Conservation (phyloP, 2,797 vertebrate species). For the Glyptemys insculpta region DNA sequence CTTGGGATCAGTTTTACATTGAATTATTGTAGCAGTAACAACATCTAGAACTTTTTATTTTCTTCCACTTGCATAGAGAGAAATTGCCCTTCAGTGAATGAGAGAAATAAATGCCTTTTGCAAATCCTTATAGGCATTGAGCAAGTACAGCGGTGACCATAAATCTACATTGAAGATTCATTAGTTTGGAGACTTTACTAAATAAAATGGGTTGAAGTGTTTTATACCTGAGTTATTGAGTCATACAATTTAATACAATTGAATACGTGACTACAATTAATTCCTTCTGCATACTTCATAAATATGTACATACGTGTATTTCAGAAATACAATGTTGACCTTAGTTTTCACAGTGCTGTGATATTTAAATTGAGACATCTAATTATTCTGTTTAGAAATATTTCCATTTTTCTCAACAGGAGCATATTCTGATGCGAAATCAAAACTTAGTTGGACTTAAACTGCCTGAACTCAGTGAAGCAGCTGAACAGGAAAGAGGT, state of each 20-base stretch:
- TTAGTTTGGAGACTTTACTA: neutral
- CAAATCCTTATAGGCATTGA: neutral
- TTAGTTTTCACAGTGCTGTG: neutral
- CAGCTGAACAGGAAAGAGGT: slow-evolving; percentile 96
- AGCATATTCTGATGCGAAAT: slow-evolving; percentile 95
- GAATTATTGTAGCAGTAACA: neutral
- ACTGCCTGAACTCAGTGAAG: slow-evolving; percentile 95
- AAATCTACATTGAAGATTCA: neutral
- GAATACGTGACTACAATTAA: neutral
- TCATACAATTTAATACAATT: neutral
- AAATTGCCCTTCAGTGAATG: neutral
- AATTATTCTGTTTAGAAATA: slow-evolving; percentile 21
- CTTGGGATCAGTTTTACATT: neutral
- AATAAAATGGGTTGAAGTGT: neutral
- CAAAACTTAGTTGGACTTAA: slow-evolving; percentile 92
- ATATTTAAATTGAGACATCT: neutral
- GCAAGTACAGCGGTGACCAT: neutral
- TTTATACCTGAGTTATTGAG: neutral
- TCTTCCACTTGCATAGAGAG: neutral
- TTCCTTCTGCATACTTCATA: neutral
- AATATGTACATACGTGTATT: neutral
- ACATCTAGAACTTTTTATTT: neutral
- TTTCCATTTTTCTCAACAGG: slow-evolving; percentile 82
- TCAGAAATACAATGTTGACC: neutral
- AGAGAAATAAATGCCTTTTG: neutral